These are phyloP conservation scores for Poecile atricapillus DNA, from an alignment of 2,113 vertebrate species.

Conservation along the genomic window DNA sequence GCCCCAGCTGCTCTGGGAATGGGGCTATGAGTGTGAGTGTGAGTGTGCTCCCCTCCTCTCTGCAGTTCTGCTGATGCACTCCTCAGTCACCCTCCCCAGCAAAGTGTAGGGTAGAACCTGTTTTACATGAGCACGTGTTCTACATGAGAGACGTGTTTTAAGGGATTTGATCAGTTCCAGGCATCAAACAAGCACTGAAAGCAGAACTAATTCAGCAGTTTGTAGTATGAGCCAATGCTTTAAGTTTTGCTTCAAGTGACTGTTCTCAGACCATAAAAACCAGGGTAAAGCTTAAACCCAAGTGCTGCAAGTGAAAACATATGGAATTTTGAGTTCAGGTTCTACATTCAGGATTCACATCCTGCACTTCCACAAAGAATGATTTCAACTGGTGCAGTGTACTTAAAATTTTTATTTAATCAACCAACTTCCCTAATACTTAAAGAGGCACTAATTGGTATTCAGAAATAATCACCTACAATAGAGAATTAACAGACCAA, in stretches of 20 bases:
- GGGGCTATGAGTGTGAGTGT: fast-evolving
- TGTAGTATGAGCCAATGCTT: not conserved
- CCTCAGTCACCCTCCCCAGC: not conserved
- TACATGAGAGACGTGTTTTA: fast-evolving
- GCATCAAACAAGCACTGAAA: not conserved
- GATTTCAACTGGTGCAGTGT: not conserved
- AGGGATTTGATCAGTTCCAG: not conserved
- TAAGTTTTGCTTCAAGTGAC: not conserved
- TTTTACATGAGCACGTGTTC: not conserved
- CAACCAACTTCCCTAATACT: not conserved
- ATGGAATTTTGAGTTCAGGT: not conserved
- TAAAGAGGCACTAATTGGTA: not conserved
- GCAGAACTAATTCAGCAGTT: not conserved
- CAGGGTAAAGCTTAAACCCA: not conserved
- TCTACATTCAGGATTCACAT: not conserved
- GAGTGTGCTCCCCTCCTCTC: fast-evolving
- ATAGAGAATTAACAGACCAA: not conserved
- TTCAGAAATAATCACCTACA: not conserved
- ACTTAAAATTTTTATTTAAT: not conserved
- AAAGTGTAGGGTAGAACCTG: fast-evolving
- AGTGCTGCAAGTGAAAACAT: not conserved
- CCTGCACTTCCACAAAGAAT: not conserved
- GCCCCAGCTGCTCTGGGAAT: fast-evolving
- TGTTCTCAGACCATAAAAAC: not conserved
- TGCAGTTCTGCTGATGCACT: not conserved